Conservation (phyloP, 2,888 invertebrate genomes). For the Trisateles emortualis region DNA sequence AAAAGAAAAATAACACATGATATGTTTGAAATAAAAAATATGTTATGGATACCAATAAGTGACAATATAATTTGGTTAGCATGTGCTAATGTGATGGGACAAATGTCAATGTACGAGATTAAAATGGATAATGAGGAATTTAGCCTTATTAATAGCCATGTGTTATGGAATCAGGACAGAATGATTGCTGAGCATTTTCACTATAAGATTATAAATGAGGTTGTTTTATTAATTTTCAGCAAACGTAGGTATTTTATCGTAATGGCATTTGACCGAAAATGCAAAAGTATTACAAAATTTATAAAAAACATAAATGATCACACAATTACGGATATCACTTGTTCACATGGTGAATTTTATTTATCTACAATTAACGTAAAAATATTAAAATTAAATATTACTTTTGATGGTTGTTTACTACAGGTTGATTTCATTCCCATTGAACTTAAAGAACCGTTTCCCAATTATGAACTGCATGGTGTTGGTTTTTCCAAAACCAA, state of each 20-base stretch:
- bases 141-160: conserved; percentile 35
- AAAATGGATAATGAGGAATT: conserved; percentile 47
- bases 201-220: conserved; percentile 48
- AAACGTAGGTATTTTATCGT: conserved; percentile 75
- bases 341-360: conserved; percentile 50
- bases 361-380: conserved; percentile 64
- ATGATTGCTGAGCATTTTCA: conserved; percentile 62
- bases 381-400: conserved; percentile 60
- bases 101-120: conserved; percentile 59
- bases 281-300: conserved; percentile 58
- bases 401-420: conserved; percentile 38
- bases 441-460: conserved; percentile 55
- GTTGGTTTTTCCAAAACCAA: conserved; percentile 62
- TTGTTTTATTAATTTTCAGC: conserved; percentile 61
- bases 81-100: conserved; percentile 62
- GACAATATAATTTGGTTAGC: conserved; percentile 55
- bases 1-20: conserved; percentile 48
- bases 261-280: conserved; percentile 58
- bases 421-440: conserved; percentile 48
- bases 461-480: conserved; percentile 60
- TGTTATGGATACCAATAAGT: conserved; percentile 62
- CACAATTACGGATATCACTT: conserved; percentile 62
- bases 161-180: conserved; percentile 71
- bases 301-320: conserved; percentile 71
- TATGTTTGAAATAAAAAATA: conserved; percentile 55